Conservation (phyloP, 2,113 vertebrate species). For the Cisticola juncidis region DNA sequence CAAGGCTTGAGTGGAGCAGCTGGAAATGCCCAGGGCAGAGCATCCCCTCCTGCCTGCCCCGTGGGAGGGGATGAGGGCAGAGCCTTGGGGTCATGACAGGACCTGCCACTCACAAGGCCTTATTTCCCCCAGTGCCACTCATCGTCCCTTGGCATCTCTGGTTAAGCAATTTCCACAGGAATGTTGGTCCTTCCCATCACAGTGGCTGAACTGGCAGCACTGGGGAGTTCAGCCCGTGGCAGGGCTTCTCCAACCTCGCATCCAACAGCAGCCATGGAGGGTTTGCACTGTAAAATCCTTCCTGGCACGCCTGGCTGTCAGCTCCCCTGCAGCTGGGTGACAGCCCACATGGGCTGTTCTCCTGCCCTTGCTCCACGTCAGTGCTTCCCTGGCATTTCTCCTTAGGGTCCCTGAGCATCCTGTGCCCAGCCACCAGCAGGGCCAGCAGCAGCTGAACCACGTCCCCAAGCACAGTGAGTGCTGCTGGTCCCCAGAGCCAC, state of each 20-base stretch:
- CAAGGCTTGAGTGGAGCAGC: not conserved
- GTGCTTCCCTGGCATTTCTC: not conserved
- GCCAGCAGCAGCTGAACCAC: fast-evolving
- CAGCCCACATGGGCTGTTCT: not conserved
- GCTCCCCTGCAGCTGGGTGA: not conserved
- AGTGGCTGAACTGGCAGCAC: not conserved
- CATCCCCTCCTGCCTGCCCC: not conserved
- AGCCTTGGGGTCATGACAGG: not conserved
- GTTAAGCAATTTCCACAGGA: fast-evolving
- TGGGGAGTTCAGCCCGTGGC: fast-evolving
- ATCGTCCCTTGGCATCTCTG: fast-evolving
- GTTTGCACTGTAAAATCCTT: not conserved
- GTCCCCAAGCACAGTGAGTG: not conserved
- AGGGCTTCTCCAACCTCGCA: fast-evolving
- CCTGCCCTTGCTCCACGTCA: not conserved
- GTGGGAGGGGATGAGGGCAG: fast-evolving
- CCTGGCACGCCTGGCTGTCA: not conserved
- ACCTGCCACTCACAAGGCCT: fast-evolving
- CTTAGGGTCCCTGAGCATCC: not conserved
- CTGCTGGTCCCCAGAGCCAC: not conserved
- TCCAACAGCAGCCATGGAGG: not conserved
- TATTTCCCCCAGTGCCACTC: not conserved
- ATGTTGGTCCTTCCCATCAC: not conserved
- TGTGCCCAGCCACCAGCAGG: fast-evolving
- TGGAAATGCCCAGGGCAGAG: not conserved